A percentile compares a stretch with the other conserved stretches of the same genome.
phyloP scores from a whole-genome alignment of 1,140 invertebrate genomes.

The Tetramorium parvispinum region DNA sequence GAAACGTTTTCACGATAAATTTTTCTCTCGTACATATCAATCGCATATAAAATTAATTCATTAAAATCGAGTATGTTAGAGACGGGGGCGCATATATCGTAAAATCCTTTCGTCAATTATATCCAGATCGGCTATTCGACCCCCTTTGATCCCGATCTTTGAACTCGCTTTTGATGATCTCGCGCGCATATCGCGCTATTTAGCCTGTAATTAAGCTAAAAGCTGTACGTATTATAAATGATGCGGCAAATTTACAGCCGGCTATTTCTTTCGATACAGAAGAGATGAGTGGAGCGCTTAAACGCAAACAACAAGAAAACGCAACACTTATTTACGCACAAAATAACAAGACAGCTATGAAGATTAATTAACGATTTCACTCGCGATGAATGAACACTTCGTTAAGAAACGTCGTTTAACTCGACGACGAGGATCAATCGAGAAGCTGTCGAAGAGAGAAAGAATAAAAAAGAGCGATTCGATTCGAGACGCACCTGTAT shows the following conservation, averaged over 20 bases:
- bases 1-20: neutral
- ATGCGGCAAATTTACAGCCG: neutral
- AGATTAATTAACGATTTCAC: neutral
- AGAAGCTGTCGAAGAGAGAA: neutral
- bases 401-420: neutral
- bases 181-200: slow-evolving; percentile 3
- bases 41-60: slow-evolving; percentile 43
- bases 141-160: neutral
- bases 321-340: neutral
- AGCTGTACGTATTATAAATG: slow-evolving; percentile 1
- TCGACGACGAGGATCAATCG: neutral
- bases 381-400: neutral
- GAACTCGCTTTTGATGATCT: neutral
- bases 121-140: neutral
- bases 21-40: neutral
- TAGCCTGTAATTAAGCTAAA: slow-evolving; percentile 35
- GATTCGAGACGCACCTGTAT: slow-evolving; percentile 35
- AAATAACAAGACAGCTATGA: neutral
- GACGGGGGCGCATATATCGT: neutral
- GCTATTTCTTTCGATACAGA: neutral
- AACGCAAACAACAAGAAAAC: too few species aligned
- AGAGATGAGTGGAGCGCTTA: neutral
- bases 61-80: neutral
- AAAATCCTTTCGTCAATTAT: neutral
- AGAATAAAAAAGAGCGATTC: neutral